Conservation (phyloP, 1,140 invertebrate species). For the Manduca sexta region DNA sequence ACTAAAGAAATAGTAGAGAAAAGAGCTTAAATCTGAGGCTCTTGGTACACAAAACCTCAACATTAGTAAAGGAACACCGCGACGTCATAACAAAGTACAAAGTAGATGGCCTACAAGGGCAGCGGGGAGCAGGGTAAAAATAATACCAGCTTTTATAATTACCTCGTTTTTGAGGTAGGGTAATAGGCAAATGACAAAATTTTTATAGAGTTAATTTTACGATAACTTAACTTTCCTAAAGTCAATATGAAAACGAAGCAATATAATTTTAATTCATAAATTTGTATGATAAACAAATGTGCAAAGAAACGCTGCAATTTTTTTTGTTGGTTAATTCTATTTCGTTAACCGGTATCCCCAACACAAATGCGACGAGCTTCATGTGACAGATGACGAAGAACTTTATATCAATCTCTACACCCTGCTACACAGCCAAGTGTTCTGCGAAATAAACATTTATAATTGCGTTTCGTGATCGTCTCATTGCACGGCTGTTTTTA, state of each 20-base stretch:
- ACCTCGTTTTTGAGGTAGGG: not conserved
- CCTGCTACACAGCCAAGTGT: constrained; percentile 37
- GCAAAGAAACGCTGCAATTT: too few species aligned
- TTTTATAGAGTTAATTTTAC: too few species aligned
- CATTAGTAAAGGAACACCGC: constrained; percentile 7
- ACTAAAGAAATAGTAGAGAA: too few species aligned
- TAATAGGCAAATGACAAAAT: too few species aligned
- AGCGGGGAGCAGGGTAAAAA: constrained; percentile 19
- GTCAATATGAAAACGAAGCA: too few species aligned
- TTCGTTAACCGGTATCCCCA: constrained; percentile 20
- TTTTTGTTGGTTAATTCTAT: constrained; percentile 13
- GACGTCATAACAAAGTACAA: constrained; percentile 26
- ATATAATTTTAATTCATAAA: too few species aligned
- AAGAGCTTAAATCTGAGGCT: too few species aligned
- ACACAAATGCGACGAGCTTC: constrained; percentile 31
- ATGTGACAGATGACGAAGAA: constrained; percentile 25
- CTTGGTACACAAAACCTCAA: constrained; percentile 66
- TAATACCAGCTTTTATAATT: constrained; percentile 26
- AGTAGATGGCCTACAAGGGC: not conserved
- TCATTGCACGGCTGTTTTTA: constrained; percentile 33
- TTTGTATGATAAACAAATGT: too few species aligned
- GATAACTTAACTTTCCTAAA: too few species aligned
- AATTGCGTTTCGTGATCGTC: constrained; percentile 41
- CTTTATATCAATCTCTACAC: constrained; percentile 23
- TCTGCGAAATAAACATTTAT: constrained; percentile 41